Evolutionary conservation across 2,113 vertebrate species (phyloP).

Genomic region (Brachirus orientalis): DNA sequence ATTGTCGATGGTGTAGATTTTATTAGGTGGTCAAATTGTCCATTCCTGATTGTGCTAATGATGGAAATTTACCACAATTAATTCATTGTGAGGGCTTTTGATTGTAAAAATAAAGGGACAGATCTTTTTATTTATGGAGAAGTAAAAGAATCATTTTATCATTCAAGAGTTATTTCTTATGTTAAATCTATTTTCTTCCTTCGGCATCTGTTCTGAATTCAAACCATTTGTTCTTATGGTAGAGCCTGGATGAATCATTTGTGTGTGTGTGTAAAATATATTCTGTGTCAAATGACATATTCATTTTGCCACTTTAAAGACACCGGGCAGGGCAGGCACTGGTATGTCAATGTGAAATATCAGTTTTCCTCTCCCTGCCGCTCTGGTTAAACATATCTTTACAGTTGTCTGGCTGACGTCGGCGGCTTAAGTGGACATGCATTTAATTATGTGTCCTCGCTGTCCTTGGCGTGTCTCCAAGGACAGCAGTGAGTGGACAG

Average conservation of each 20-base stretch:
- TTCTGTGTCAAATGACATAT: constrained; percentile 15
- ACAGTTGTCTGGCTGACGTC: constrained; percentile 63
- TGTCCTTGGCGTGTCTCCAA: constrained; percentile 57
- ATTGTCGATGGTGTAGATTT: too few relatives aligned
- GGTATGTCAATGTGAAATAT: constrained; percentile 51
- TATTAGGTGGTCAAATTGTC: too few relatives aligned
- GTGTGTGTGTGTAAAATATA: background rate
- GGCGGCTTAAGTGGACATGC: constrained; percentile 57
- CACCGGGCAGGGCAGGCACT: constrained; percentile 16
- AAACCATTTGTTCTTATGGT: background rate
- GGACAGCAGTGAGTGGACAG: constrained; percentile 8
- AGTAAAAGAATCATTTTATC: background rate
- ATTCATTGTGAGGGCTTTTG: too few relatives aligned
- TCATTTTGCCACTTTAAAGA: constrained; percentile 46
- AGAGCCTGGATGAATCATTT: constrained; percentile 15
- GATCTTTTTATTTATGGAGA: background rate
- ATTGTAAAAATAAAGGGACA: too few relatives aligned
- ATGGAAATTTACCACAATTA: too few relatives aligned
- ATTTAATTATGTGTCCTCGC: constrained; percentile 50
- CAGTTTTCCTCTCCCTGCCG: constrained; percentile 36
- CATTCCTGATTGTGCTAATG: too few relatives aligned
- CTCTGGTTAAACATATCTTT: constrained; percentile 72
- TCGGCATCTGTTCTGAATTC: background rate
- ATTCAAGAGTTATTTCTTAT: too few relatives aligned
- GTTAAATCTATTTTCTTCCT: too few relatives aligned